These are phyloP conservation scores for Eugnorisma glareosa DNA, from an alignment of 2,888 invertebrate genomes.

Conservation along the genomic window DNA sequence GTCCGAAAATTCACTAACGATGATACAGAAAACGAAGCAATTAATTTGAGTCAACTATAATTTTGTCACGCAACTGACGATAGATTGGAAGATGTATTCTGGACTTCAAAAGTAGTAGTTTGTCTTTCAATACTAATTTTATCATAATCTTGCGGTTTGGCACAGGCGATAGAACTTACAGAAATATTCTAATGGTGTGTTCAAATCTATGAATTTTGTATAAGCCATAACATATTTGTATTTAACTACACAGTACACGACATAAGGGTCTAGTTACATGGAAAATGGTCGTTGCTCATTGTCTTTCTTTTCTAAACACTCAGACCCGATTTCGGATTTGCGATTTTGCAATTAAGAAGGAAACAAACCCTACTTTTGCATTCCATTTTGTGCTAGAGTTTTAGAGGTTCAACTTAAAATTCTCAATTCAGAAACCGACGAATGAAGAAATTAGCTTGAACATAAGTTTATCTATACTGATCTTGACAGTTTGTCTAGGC, in stretches of 20 bases:
- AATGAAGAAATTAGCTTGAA: neutral
- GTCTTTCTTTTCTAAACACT: neutral
- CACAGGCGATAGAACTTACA: slow-evolving; percentile 1
- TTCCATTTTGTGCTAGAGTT: too few relatives aligned
- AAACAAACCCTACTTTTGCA: neutral
- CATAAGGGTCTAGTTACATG: neutral
- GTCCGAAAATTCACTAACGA: slow-evolving; percentile 50
- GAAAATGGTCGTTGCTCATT: neutral
- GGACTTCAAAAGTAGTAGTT: slow-evolving; percentile 40
- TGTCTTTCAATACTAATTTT: slow-evolving; percentile 41
- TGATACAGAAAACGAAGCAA: slow-evolving; percentile 11
- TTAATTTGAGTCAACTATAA: slow-evolving; percentile 20
- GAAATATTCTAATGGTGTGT: slow-evolving; percentile 30
- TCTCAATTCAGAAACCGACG: neutral
- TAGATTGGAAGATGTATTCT: slow-evolving; percentile 14
- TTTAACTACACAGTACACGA: neutral
- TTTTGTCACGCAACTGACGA: slow-evolving; percentile 32
- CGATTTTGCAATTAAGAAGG: neutral
- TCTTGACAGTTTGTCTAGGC: neutral
- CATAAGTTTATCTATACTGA: neutral
- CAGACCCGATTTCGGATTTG: neutral
- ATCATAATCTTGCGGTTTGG: slow-evolving; percentile 59
- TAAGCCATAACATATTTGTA: neutral
- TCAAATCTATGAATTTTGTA: neutral
- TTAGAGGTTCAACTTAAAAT: neutral